Percentiles rank a stretch among this genome's conserved stretches.
Evolutionary conservation across 2,113 vertebrate genomes (phyloP).

Genomic region (Dipodomys merriami): DNA sequence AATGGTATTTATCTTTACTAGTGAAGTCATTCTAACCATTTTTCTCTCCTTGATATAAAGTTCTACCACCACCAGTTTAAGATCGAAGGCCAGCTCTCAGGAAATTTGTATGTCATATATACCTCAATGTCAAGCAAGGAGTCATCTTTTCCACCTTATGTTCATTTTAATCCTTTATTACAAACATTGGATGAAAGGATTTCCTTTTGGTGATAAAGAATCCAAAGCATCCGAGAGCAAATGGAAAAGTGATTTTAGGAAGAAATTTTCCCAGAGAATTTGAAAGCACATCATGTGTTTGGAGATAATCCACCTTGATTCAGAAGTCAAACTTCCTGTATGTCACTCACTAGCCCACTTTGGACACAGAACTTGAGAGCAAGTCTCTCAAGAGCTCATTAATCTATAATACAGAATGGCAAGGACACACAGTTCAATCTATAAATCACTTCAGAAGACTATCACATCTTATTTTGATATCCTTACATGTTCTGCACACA

Average conservation of each 20-base stretch:
- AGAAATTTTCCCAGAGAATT: conserved; percentile 54
- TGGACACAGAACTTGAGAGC: conserved; percentile 43
- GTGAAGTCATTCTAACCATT: neutral
- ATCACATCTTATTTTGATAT: conserved; percentile 34
- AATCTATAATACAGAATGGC: neutral
- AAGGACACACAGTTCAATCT: conserved; percentile 23
- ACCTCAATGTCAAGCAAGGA: neutral
- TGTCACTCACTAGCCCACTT: neutral
- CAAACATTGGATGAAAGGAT: conserved; percentile 72
- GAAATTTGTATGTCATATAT: neutral
- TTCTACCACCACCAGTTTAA: neutral
- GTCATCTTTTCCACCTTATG: neutral
- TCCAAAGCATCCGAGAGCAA: conserved; percentile 68
- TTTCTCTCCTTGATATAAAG: conserved; percentile 27
- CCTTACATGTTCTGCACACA: neutral
- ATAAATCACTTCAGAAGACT: conserved; percentile 33
- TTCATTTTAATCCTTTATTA: conserved; percentile 64
- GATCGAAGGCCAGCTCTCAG: neutral
- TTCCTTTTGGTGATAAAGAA: conserved; percentile 74
- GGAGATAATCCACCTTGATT: conserved; percentile 52
- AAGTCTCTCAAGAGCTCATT: conserved; percentile 32
- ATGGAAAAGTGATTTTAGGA: conserved; percentile 70
- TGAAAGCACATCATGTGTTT: conserved; percentile 54
- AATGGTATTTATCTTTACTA: neutral
- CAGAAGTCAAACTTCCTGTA: neutral